phyloP scores from a whole-genome alignment of 2,888 invertebrate genomes.

The Caenorhabditis becei region DNA sequence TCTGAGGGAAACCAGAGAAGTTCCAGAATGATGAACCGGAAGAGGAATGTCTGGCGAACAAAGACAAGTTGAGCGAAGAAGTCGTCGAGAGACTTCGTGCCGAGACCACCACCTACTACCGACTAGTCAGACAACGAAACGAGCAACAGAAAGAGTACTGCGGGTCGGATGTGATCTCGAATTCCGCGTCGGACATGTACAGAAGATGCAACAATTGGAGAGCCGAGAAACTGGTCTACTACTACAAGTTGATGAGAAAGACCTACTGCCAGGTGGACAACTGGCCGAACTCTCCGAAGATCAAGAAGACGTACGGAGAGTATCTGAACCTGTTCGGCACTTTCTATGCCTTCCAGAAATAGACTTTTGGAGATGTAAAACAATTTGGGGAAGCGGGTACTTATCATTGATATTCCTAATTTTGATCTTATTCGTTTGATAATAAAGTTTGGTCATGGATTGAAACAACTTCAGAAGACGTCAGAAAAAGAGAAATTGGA shows the following conservation, averaged over 20 bases:
- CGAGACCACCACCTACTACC: slow-evolving; percentile 54
- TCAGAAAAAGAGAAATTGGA: too few species aligned
- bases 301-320: slow-evolving; percentile 73
- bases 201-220: slow-evolving; percentile 72
- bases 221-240: slow-evolving; percentile 77
- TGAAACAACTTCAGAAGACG: neutral
- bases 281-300: slow-evolving; percentile 74
- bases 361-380: neutral
- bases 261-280: slow-evolving; percentile 73
- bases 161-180: slow-evolving; percentile 8
- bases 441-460: slow-evolving; percentile 5
- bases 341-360: slow-evolving; percentile 75
- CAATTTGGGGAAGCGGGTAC: slow-evolving; percentile 32
- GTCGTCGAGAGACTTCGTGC: slow-evolving; percentile 61
- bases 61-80: slow-evolving; percentile 63
- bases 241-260: slow-evolving; percentile 77
- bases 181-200: slow-evolving; percentile 32
- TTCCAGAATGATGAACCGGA: slow-evolving; percentile 63
- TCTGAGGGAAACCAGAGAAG: too few species aligned
- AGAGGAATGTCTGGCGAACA: slow-evolving; percentile 75
- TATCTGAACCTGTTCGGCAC: slow-evolving; percentile 74
- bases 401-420: slow-evolving; percentile 18
- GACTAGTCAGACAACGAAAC: slow-evolving; percentile 52
- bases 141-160: slow-evolving; percentile 67
- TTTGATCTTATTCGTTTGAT: slow-evolving; percentile 29